A percentile compares a stretch with the other conserved stretches of the same genome.
Conservation (phyloP, 2,113 vertebrate genomes). For the Pseudopipra pipra region DNA sequence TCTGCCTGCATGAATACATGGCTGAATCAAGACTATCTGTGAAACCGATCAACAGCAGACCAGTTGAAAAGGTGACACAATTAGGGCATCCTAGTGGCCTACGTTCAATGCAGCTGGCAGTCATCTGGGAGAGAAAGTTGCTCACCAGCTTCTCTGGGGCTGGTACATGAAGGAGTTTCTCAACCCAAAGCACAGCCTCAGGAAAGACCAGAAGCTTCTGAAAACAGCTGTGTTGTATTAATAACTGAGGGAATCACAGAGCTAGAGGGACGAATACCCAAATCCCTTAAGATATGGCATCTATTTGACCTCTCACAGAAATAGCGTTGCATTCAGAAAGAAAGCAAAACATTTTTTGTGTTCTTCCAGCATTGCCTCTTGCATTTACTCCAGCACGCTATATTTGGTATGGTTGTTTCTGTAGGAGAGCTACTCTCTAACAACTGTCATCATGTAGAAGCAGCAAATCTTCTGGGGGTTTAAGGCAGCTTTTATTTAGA, state of each 20-base stretch:
- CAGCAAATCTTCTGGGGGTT: neutral
- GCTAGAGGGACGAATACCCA: neutral
- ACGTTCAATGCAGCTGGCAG: neutral
- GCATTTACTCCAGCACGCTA: neutral
- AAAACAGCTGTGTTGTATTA: neutral
- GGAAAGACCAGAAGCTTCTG: neutral
- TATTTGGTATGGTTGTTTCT: conserved; percentile 12
- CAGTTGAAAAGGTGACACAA: neutral
- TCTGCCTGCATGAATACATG: neutral
- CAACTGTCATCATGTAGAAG: neutral
- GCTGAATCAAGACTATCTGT: neutral
- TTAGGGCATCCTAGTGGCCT: neutral
- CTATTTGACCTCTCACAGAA: neutral
- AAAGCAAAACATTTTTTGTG: neutral
- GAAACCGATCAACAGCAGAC: neutral
- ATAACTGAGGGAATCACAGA: neutral
- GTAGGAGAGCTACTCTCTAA: conserved; percentile 20
- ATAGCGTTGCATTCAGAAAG: neutral
- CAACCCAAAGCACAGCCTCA: neutral
- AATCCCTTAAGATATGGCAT: neutral
- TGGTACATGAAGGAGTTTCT: fast-evolving
- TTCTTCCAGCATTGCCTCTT: neutral
- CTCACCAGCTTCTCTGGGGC: neutral
- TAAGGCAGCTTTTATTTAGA: conserved; percentile 24
- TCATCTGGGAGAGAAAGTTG: neutral